These are phyloP conservation scores for Ceratosolen fusciceps DNA, from an alignment of 1,140 invertebrate genomes.

Conservation along the genomic window DNA sequence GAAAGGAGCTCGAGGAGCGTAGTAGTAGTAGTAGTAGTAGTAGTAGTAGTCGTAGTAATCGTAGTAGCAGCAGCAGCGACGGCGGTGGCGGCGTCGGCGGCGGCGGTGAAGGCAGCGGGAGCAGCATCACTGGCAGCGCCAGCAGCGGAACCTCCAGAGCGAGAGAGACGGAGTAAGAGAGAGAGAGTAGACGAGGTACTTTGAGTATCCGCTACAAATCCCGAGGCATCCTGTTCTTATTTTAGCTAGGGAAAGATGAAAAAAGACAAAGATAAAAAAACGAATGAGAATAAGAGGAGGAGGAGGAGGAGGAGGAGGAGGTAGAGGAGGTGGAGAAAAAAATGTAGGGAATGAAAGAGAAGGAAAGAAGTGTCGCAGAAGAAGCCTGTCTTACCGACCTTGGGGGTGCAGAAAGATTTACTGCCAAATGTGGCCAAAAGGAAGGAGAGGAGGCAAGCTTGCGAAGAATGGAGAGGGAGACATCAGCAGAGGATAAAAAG, in stretches of 20 bases:
- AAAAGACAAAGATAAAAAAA: not conserved
- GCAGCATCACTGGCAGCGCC: not conserved
- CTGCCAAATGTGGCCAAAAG: conserved; percentile 43
- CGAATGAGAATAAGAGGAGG: conserved; percentile 24
- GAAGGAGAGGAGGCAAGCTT: conserved; percentile 14
- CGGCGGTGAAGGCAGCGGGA: not conserved
- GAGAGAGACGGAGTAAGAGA: too few species aligned
- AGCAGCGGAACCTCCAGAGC: too few species aligned
- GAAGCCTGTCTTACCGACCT: conserved; percentile 48
- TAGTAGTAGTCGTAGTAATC: too few species aligned
- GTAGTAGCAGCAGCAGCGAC: too few species aligned
- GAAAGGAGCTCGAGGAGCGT: not conserved
- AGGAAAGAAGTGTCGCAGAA: conserved; percentile 37
- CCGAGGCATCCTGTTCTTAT: conserved; percentile 43
- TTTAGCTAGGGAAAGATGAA: conserved; percentile 32
- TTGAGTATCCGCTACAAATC: conserved; percentile 45
- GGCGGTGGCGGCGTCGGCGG: too few species aligned
- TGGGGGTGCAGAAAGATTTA: conserved; percentile 47
- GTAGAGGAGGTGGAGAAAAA: not conserved
- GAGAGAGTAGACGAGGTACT: too few species aligned
- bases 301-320: conserved; percentile 27
- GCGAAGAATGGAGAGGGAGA: conserved; percentile 25
- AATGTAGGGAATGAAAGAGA: not conserved
- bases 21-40: too few species aligned
- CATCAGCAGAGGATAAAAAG: conserved; percentile 30